These are phyloP conservation scores for Pachycephus smyrnensis DNA, from an alignment of 2,888 invertebrate species.

Conservation along the genomic window DNA sequence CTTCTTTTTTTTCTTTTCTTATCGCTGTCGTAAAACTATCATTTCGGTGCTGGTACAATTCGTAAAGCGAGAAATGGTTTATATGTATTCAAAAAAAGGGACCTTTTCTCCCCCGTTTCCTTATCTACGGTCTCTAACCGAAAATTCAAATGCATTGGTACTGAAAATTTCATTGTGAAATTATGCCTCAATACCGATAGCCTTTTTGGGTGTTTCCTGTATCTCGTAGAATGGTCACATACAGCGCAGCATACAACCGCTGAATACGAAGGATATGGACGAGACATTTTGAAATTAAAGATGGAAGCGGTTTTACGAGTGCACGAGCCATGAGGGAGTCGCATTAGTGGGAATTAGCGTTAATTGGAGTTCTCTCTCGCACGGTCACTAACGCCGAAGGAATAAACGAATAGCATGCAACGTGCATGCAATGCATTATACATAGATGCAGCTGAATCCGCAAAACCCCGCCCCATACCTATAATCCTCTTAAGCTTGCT, in stretches of 20 bases:
- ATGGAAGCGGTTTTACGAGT: constrained; percentile 40
- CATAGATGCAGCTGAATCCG: constrained; percentile 36
- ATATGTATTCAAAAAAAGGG: neutral
- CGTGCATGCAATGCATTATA: constrained; percentile 31
- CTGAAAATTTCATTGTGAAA: neutral
- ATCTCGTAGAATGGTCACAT: neutral
- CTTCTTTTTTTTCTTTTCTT: neutral
- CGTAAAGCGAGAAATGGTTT: neutral
- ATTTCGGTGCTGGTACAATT: neutral
- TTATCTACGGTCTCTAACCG: neutral
- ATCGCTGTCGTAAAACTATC: constrained; percentile 5
- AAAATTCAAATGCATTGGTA: neutral
- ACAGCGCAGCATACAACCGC: neutral
- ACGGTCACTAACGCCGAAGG: constrained; percentile 3
- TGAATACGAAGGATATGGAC: neutral
- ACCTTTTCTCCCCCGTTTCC: neutral
- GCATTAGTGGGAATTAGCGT: constrained; percentile 64
- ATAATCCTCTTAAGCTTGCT: constrained; percentile 44
- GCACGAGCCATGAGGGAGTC: constrained; percentile 41
- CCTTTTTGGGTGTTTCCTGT: neutral
- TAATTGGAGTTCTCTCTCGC: constrained; percentile 52
- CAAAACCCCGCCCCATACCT: constrained; percentile 23
- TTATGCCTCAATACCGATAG: neutral
- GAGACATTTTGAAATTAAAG: constrained; percentile 15
- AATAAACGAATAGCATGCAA: constrained; percentile 27